These are phyloP conservation scores for Anoplolepis gracilipes DNA, from an alignment of 1,140 invertebrate genomes.

Conservation along the genomic window DNA sequence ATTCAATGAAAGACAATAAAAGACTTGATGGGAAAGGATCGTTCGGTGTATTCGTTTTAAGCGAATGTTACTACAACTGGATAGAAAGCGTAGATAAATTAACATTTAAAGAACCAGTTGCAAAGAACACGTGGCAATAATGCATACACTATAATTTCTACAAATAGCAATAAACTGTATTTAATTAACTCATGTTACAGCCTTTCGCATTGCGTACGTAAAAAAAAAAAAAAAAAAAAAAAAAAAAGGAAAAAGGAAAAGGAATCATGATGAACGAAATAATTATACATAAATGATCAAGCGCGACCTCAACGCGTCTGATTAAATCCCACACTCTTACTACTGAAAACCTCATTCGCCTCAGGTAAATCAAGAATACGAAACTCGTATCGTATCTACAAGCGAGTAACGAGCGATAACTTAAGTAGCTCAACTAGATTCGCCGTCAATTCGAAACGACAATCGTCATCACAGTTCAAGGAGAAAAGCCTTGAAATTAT, in stretches of 20 bases:
- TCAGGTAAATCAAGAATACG: neutral
- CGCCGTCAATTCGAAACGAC: neutral
- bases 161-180: neutral
- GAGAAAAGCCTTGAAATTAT: conserved; percentile 9
- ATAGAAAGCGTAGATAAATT: conserved; percentile 22
- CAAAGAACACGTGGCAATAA: neutral
- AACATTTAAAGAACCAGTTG: conserved; percentile 5
- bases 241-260: neutral
- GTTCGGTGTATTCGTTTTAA: neutral
- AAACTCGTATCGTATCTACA: neutral
- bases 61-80: neutral
- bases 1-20: conserved; percentile 9
- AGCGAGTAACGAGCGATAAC: conserved; percentile 15
- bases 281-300: neutral
- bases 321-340: conserved; percentile 4
- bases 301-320: neutral
- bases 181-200: conserved; percentile 17
- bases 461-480: conserved; percentile 8
- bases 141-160: conserved; percentile 11
- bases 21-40: neutral
- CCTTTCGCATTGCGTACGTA: neutral
- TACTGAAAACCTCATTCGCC: conserved; percentile 28
- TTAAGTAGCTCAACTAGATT: conserved; percentile 6
- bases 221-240: neutral
- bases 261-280: neutral